phyloP scores from a whole-genome alignment of 2,113 vertebrate genomes.

The Oriolus oriolus region DNA sequence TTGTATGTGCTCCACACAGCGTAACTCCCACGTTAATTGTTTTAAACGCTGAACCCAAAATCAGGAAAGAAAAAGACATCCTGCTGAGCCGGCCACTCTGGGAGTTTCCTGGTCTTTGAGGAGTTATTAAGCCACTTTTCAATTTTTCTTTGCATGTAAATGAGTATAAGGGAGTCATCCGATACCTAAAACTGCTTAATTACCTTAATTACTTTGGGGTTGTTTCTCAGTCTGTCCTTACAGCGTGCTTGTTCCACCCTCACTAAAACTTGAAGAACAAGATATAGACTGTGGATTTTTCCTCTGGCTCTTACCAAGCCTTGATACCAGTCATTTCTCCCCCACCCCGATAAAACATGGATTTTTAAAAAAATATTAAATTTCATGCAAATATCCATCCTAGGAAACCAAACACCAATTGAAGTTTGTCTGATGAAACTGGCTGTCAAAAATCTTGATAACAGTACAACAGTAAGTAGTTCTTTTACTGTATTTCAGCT shows the following conservation, averaged over 20 bases:
- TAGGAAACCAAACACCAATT: background rate
- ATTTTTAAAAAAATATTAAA: background rate
- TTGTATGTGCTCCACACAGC: background rate
- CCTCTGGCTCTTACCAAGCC: background rate
- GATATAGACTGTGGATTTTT: background rate
- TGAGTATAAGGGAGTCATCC: background rate
- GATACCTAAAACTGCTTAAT: background rate
- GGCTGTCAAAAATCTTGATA: background rate
- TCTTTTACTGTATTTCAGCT: background rate
- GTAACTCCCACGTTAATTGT: background rate
- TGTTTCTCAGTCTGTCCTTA: background rate
- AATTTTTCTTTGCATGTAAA: background rate
- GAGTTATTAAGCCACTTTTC: background rate
- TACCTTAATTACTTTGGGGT: background rate
- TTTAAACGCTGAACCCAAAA: background rate
- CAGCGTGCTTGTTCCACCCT: background rate
- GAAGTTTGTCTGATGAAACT: background rate
- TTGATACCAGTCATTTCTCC: background rate
- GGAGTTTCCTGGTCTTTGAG: background rate
- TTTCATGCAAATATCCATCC: background rate
- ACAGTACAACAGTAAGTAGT: background rate
- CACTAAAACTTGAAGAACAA: constrained; percentile 13
- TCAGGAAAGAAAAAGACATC: background rate
- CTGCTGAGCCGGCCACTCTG: background rate
- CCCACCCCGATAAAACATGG: background rate